phyloP scores from a whole-genome alignment of 2,113 vertebrate genomes.

The Rhabdomys dilectus region DNA sequence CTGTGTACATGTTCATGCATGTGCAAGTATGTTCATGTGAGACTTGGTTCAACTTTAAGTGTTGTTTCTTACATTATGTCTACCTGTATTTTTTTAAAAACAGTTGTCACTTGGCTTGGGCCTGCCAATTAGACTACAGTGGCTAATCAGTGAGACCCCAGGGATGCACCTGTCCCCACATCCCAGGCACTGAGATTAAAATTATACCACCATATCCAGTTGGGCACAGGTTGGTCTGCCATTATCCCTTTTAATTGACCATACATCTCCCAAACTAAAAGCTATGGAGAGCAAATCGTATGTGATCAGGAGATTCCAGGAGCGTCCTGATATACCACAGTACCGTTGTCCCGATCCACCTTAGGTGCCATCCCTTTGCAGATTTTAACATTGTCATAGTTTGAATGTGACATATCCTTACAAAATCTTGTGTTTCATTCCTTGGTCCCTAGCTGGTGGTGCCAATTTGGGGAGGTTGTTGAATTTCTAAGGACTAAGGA shows the following conservation, averaged over 20 bases:
- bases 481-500: not conserved
- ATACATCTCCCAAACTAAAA: too few species aligned
- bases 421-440: not conserved
- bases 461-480: not conserved
- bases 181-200: not conserved
- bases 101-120: not conserved
- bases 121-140: not conserved
- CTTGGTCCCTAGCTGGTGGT: not conserved
- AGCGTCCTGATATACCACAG: too few species aligned
- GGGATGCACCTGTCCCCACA: not conserved
- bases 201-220: too few species aligned
- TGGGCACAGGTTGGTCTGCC: not conserved
- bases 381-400: not conserved
- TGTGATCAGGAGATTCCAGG: not conserved
- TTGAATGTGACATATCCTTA: not conserved
- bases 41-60: not conserved
- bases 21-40: too few species aligned
- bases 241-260: fast-evolving
- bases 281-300: not conserved
- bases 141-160: not conserved
- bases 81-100: not conserved
- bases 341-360: too few species aligned
- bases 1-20: not conserved
- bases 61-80: not conserved
- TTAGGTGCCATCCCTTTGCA: not conserved